phyloP scores from a whole-genome alignment of 2,113 vertebrate genomes.

The Scartelaos histophorus region DNA sequence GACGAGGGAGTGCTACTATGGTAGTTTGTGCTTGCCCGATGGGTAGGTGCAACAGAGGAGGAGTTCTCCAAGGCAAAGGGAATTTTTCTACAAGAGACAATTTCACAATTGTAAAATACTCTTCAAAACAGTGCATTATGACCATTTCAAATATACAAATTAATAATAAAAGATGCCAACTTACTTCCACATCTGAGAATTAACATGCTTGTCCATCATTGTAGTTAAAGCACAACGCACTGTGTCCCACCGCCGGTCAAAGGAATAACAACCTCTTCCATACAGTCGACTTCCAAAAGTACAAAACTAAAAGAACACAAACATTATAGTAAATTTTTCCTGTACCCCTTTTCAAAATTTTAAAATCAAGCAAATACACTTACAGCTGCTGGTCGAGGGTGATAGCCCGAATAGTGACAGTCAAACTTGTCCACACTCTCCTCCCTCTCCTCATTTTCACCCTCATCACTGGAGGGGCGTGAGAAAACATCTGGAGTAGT shows the following conservation, averaged over 20 bases:
- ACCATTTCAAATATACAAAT: background rate
- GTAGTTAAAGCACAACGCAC: conserved; percentile 89
- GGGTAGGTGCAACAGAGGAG: conserved; percentile 75
- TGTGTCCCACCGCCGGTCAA: conserved; percentile 93
- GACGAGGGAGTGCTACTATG: conserved; percentile 79
- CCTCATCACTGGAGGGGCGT: conserved; percentile 95
- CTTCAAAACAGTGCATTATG: background rate
- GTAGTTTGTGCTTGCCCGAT: conserved; percentile 87
- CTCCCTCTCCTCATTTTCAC: conserved; percentile 95
- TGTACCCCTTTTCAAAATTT: background rate
- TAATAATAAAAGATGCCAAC: conserved; percentile 38
- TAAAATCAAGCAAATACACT: conserved; percentile 50
- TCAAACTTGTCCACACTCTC: conserved; percentile 95
- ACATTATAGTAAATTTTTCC: background rate
- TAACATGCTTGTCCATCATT: conserved; percentile 98
- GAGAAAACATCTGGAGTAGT: conserved; percentile 83
- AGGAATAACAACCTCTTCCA: conserved; percentile 91
- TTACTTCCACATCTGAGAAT: conserved; percentile 98
- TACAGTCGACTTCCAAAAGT: conserved; percentile 95
- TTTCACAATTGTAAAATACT: background rate
- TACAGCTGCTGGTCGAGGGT: conserved; percentile 97
- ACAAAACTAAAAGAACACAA: conserved; percentile 83
- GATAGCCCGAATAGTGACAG: conserved; percentile 98
- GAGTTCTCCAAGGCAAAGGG: conserved; percentile 87
- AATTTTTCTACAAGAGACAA: conserved; percentile 85